These are phyloP conservation scores for Hexactinellida sp. DNA, from an alignment of 37 sponge, comb jelly and placozoan genomes.

Conservation along the genomic window DNA sequence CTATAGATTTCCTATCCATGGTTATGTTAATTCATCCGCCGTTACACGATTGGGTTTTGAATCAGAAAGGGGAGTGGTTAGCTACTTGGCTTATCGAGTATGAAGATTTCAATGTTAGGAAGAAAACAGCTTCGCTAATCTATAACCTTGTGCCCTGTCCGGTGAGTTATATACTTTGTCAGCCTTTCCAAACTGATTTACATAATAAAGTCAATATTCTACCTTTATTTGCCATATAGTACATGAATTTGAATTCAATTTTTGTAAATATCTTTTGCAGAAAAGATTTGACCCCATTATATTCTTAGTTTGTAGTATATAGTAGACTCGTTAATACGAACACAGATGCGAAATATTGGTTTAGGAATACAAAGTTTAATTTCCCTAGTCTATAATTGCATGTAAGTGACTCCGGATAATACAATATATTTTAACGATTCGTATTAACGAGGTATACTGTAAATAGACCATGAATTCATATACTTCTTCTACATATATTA, in stretches of 20 bases:
- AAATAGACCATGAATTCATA: too few species aligned
- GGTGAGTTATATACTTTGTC: background rate
- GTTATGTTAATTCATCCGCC: background rate
- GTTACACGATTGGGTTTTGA: background rate
- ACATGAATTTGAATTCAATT: background rate
- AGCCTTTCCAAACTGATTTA: too few species aligned
- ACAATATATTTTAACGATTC: too few species aligned
- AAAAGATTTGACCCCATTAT: too few species aligned
- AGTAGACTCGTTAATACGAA: background rate
- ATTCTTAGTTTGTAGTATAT: background rate
- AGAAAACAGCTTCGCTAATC: background rate
- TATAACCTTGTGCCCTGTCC: background rate
- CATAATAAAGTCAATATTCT: too few species aligned
- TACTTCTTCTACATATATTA: too few species aligned
- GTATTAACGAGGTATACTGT: too few species aligned
- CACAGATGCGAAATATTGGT: too few species aligned
- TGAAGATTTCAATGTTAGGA: background rate
- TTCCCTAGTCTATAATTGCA: too few species aligned
- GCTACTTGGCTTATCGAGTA: background rate
- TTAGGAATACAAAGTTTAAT: too few species aligned
- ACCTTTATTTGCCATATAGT: too few species aligned
- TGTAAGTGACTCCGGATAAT: too few species aligned
- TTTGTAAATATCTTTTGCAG: background rate
- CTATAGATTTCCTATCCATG: background rate
- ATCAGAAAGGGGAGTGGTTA: conserved; percentile 4